Evolutionary conservation across 1,140 invertebrate genomes (phyloP).

Genomic region (Cyclina sinensis): DNA sequence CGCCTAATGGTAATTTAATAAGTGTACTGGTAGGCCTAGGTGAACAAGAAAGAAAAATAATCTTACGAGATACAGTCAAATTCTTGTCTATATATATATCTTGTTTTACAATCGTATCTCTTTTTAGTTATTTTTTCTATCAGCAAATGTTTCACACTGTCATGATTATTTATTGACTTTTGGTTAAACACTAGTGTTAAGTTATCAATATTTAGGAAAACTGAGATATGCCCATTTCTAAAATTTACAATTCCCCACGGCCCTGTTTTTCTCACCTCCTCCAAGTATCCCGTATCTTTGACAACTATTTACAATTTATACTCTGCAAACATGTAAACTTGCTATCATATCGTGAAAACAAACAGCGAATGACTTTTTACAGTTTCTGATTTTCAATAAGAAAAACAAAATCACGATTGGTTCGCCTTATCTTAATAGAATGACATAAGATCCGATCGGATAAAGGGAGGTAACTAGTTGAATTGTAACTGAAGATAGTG

Average conservation of each 20-base stretch:
- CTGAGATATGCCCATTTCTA: not conserved
- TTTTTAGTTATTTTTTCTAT: not conserved
- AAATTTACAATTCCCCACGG: not conserved
- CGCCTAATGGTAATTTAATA: no score
- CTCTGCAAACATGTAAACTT: conserved; percentile 42
- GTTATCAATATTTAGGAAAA: conserved; percentile 37
- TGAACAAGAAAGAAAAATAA: no score
- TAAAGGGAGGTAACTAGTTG: conserved; percentile 5
- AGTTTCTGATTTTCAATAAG: not conserved
- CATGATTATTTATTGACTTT: conserved; percentile 23
- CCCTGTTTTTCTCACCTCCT: conserved; percentile 8
- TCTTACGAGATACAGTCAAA: no score
- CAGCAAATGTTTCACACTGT: not conserved
- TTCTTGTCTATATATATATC: no score
- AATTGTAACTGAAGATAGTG: not conserved
- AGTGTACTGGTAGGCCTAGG: no score
- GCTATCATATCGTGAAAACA: conserved; percentile 29
- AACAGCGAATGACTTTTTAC: conserved; percentile 46
- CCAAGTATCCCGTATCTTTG: conserved; percentile 13
- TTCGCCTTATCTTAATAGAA: not conserved
- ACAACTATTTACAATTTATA: conserved; percentile 38
- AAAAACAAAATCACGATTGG: not conserved
- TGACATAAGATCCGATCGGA: no score
- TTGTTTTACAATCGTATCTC: no score
- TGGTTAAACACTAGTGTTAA: not conserved